These are phyloP conservation scores for Sitodiplosis mosellana DNA, from an alignment of 1,140 invertebrate genomes.

Conservation along the genomic window DNA sequence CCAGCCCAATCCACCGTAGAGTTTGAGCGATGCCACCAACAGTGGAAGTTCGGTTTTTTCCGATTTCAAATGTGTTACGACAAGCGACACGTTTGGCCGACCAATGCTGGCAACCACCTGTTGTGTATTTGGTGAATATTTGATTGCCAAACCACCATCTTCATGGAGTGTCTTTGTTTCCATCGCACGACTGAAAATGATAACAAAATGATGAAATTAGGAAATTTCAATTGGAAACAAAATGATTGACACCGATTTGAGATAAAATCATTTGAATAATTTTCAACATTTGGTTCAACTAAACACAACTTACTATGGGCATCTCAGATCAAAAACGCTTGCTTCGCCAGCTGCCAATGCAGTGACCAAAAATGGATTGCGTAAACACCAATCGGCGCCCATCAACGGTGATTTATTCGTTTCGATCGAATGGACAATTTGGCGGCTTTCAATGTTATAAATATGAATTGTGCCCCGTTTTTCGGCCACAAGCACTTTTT, in stretches of 20 bases:
- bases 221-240: too few relatives aligned
- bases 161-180: constrained; percentile 33
- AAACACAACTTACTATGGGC: constrained; percentile 36
- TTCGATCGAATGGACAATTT: constrained; percentile 51
- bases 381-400: constrained; percentile 47
- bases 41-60: constrained; percentile 25
- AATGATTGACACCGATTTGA: too few relatives aligned
- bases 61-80: constrained; percentile 35
- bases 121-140: constrained; percentile 33
- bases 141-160: constrained; percentile 33
- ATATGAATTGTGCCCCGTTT: constrained; percentile 52
- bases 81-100: constrained; percentile 34
- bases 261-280: too few relatives aligned
- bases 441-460: constrained; percentile 47
- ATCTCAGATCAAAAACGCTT: constrained; percentile 39
- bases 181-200: constrained; percentile 31
- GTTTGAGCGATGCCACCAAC: constrained; percentile 28
- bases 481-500: constrained; percentile 55
- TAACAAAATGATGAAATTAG: too few relatives aligned
- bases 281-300: not conserved
- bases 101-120: constrained; percentile 38
- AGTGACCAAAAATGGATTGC: constrained; percentile 39
- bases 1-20: constrained; percentile 39
- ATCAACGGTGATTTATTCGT: constrained; percentile 38
- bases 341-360: constrained; percentile 41